These are phyloP conservation scores for Raja brachyura DNA, from an alignment of 2,113 vertebrate species.

Conservation along the genomic window DNA sequence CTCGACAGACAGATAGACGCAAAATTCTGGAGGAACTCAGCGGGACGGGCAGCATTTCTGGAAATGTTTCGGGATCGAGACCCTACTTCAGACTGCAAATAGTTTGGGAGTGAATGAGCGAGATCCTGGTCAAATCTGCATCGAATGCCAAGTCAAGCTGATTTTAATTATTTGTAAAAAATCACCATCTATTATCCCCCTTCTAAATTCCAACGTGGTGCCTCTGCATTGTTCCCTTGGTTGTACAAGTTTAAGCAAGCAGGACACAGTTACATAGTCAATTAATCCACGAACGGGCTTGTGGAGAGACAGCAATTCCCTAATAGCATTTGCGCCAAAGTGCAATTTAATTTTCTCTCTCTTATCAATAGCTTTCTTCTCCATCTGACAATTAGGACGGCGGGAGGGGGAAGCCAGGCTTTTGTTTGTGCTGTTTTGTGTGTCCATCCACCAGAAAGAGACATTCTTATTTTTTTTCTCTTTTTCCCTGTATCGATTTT, in stretches of 20 bases:
- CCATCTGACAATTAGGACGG: conserved; percentile 43
- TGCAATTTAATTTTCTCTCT: conserved; percentile 93
- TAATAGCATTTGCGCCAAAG: conserved; percentile 97
- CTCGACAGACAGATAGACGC: neutral
- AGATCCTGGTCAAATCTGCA: neutral
- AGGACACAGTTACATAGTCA: neutral
- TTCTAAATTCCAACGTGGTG: neutral
- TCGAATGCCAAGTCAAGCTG: neutral
- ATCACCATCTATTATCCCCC: too few relatives aligned
- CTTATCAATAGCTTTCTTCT: conserved; percentile 54
- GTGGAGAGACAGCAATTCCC: conserved; percentile 80
- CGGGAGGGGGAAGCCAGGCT: neutral
- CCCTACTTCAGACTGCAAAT: too few relatives aligned
- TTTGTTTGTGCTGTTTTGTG: conserved; percentile 8
- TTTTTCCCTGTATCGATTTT: neutral
- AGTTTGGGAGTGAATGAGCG: neutral
- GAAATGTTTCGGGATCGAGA: too few relatives aligned
- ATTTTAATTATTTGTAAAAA: neutral
- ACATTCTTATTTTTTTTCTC: neutral
- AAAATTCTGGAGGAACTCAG: too few relatives aligned
- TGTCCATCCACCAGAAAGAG: neutral
- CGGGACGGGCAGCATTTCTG: too few relatives aligned
- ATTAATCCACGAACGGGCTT: conserved; percentile 47
- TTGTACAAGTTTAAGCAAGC: neutral
- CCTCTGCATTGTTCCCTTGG: neutral